These are phyloP conservation scores for Pemphigus obesinymphae DNA, from an alignment of 1,140 invertebrate genomes.

Conservation along the genomic window DNA sequence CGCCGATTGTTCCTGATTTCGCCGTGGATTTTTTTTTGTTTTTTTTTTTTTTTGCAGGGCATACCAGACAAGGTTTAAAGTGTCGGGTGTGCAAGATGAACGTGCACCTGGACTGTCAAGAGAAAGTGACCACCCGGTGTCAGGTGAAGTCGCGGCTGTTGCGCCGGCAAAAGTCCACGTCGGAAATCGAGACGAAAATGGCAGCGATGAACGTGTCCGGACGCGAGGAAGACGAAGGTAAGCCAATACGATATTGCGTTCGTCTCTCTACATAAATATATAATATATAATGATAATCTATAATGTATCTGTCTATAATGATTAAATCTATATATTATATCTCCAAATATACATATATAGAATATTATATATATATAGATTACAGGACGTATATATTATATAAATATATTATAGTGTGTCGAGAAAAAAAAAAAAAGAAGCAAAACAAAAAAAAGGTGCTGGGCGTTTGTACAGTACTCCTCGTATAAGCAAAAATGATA, in stretches of 20 bases:
- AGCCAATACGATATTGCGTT: conserved; percentile 48
- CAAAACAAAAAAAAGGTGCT: background rate
- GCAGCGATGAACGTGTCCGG: conserved; percentile 49
- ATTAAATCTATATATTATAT: no score
- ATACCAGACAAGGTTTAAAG: conserved; percentile 84
- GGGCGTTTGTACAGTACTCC: no score
- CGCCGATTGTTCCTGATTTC: no score
- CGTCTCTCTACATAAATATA: background rate
- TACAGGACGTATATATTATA: background rate
- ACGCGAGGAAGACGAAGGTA: conserved; percentile 62
- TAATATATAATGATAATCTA: background rate
- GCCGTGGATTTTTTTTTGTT: no score
- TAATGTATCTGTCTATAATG: no score
- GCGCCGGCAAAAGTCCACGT: conserved; percentile 80
- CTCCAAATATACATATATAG: no score
- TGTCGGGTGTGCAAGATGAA: conserved; percentile 88
- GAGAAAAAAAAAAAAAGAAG: background rate
- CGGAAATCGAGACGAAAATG: conserved; percentile 64
- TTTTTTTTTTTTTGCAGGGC: conserved; percentile 57
- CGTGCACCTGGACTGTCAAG: conserved; percentile 83
- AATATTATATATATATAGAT: background rate
- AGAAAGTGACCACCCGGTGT: conserved; percentile 66
- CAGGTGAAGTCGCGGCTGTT: conserved; percentile 77
- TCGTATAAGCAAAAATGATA: no score
- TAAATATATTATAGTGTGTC: background rate